Evolutionary conservation across 2,888 invertebrate species (phyloP), one percentile per base, ranked within the genome.

Genomic region (Leucophenga maculata): DNA sequence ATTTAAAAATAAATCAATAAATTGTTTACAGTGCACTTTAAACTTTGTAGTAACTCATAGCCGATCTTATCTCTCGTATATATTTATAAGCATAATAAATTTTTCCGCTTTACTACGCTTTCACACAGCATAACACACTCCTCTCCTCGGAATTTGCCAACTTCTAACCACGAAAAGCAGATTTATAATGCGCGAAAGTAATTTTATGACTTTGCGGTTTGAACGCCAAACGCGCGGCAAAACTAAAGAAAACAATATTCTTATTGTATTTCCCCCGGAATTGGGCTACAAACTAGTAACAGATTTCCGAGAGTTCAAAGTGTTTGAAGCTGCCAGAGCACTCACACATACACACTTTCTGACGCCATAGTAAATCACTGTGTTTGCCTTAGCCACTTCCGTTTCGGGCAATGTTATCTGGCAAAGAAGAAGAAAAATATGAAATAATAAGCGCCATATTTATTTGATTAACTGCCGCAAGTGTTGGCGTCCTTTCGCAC

Each of bases 141-240:
- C 72, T 67, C 67, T 1, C 13, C 18, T 57, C 67, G n/a, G n/a
- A n/a, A n/a, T n/a, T n/a, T n/a, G 48, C 54, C 9, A 39, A 39
- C 22, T 50, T 18, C 57, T 73, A 73, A 76, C 77, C 74, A 73
- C 78, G 80, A 80, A 80, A 82, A 83, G 82, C 82, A 84, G 85
- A 86, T 86, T 86, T 85, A 86, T 83, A 86, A 86, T 85, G 85
- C 86, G 86, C 85, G 86, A 83, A 86, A 86, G 86, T 85, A 86
- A 86, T 86, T 86, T 86, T 86, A 86, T 85, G 86, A 86, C 86
- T 86, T 85, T 85, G 86, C 79, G 86, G 86, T 83, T 84, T 85
- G 74, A 76, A 70, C 70, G 71, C 70, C 39, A 39, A 39, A 32
- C n/a, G n/a, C n/a, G n/a, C n/a, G 8, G 11, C 55, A 54, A 60